A percentile compares a stretch with the other conserved stretches of the same genome.
phyloP scores from a whole-genome alignment of 2,888 invertebrate species.

The Tipula confusa region DNA sequence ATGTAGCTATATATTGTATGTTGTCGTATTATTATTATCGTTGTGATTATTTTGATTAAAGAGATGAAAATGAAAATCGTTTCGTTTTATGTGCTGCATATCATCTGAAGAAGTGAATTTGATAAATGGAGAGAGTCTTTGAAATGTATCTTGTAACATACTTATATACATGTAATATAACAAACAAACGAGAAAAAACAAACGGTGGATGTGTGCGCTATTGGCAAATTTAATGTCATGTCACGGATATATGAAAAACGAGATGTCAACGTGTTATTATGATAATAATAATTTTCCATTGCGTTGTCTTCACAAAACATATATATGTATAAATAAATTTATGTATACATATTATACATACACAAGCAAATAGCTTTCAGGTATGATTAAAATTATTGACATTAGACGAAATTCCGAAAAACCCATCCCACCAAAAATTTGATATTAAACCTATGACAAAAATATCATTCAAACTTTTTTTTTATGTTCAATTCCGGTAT shows the following conservation, averaged over 20 bases:
- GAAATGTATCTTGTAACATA: neutral
- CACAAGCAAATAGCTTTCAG: neutral
- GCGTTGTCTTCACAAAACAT: neutral
- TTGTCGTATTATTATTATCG: neutral
- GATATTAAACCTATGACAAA: too few relatives aligned
- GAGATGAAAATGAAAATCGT: neutral
- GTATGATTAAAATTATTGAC: neutral
- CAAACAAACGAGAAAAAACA: too few relatives aligned
- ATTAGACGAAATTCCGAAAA: neutral
- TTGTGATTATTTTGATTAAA: conserved; percentile 14
- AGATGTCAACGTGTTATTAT: neutral
- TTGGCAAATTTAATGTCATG: conserved; percentile 12
- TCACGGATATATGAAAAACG: neutral
- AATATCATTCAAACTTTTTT: too few relatives aligned
- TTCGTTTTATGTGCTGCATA: neutral
- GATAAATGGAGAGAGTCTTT: neutral
- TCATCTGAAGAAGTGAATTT: neutral
- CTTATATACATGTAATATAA: too few relatives aligned
- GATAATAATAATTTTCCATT: neutral
- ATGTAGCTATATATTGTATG: neutral
- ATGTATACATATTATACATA: neutral
- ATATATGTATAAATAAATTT: too few relatives aligned
- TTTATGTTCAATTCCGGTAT: neutral
- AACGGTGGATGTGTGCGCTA: neutral
- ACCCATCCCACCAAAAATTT: neutral